Evolutionary conservation across 2,888 invertebrate genomes (phyloP).

Genomic region (Plutella xylostella): DNA sequence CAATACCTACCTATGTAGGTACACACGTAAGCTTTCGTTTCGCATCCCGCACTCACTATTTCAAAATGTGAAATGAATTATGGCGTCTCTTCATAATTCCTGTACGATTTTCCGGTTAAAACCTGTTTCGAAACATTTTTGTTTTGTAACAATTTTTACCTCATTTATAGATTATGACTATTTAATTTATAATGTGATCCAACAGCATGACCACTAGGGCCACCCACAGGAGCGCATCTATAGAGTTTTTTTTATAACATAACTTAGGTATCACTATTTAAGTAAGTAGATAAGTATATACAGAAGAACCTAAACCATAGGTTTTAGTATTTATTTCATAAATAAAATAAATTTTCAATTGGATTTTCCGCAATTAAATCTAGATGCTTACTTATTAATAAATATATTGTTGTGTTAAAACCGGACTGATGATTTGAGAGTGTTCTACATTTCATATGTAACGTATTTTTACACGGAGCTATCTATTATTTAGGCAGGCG

Average conservation of each 20-base stretch:
- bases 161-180: not conserved
- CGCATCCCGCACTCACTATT: constrained; percentile 33
- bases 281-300: not conserved
- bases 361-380: not conserved
- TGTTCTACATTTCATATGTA: not conserved
- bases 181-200: not conserved
- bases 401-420: too few species aligned
- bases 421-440: not conserved
- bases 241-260: not conserved
- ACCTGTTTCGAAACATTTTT: not conserved
- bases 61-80: constrained; percentile 44
- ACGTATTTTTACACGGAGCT: constrained; percentile 35
- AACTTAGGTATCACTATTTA: not conserved
- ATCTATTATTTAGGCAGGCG: constrained; percentile 50
- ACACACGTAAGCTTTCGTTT: not conserved
- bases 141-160: not conserved
- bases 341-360: not conserved
- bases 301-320: not conserved
- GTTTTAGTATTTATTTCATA: not conserved
- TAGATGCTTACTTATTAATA: too few species aligned
- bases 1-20: too few species aligned
- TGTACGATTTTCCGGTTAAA: constrained; percentile 17
- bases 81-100: constrained; percentile 49
- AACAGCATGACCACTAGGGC: not conserved
- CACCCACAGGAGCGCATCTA: too few species aligned